Evolutionary conservation across 2,113 vertebrate species (phyloP).

Genomic region (Typhlomys cinereus): DNA sequence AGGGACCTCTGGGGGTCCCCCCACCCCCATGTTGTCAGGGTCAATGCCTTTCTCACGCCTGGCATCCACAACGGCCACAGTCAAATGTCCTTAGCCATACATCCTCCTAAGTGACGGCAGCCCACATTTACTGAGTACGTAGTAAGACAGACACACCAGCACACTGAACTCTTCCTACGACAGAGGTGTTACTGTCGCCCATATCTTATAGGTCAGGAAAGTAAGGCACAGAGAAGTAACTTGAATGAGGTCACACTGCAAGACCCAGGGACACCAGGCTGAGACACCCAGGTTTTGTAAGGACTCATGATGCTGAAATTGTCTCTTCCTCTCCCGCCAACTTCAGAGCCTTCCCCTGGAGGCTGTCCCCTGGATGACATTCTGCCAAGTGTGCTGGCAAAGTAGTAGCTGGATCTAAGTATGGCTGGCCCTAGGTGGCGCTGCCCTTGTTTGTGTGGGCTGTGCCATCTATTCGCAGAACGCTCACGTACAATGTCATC

Average conservation of each 20-base stretch:
- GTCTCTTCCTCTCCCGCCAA: neutral
- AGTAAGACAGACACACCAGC: neutral
- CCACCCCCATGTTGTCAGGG: neutral
- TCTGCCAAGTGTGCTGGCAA: neutral
- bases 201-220: neutral
- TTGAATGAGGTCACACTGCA: neutral
- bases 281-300: neutral
- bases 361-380: neutral
- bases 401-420: neutral
- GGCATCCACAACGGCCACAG: neutral
- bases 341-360: neutral
- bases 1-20: neutral
- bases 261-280: neutral
- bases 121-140: rapidly evolving
- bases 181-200: neutral
- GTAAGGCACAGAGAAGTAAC: conserved; percentile 26
- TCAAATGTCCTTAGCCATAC: neutral
- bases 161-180: neutral
- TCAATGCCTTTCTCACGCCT: neutral
- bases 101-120: too few relatives aligned
- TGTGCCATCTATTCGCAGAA: neutral
- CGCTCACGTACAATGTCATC: neutral
- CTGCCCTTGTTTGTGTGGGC: conserved; percentile 44
- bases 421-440: neutral
- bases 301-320: neutral